Evolutionary conservation across 2,113 vertebrate genomes (phyloP).

Genomic region (Takifugu bimaculatus): DNA sequence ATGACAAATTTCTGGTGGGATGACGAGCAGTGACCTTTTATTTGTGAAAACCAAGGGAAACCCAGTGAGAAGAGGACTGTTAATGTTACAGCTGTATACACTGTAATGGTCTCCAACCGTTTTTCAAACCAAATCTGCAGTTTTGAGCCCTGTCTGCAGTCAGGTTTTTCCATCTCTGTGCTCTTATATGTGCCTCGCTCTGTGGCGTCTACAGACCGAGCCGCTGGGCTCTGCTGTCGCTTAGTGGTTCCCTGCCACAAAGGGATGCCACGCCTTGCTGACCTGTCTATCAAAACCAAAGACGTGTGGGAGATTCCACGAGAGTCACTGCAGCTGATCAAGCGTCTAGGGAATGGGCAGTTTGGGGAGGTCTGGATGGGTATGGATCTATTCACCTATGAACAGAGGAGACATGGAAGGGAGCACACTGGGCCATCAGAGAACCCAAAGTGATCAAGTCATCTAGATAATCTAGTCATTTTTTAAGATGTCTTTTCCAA

Average conservation of each 20-base stretch:
- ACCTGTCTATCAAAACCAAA: slow-evolving; percentile 99
- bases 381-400: slow-evolving; percentile 76
- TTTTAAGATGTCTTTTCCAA: background rate
- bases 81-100: background rate
- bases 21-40: no score
- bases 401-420: slow-evolving; percentile 74
- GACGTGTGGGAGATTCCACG: slow-evolving; percentile 98
- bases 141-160: slow-evolving; percentile 7
- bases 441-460: slow-evolving; percentile 19
- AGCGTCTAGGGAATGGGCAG: slow-evolving; percentile 97
- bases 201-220: slow-evolving; percentile 82
- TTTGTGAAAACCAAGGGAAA: no score
- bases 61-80: background rate
- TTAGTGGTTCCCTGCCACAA: slow-evolving; percentile 96
- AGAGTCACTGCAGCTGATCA: slow-evolving; percentile 96
- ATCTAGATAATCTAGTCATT: background rate
- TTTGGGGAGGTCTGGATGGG: slow-evolving; percentile 99
- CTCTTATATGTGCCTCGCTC: slow-evolving; percentile 17
- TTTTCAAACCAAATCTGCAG: no score
- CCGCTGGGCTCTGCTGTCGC: slow-evolving; percentile 97
- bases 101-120: background rate
- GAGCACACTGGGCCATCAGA: slow-evolving; percentile 11
- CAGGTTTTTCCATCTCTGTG: slow-evolving; percentile 17
- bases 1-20: no score
- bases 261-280: slow-evolving; percentile 95